Conservation (phyloP, 2,113 vertebrate genomes). For the Nibea coibor region DNA sequence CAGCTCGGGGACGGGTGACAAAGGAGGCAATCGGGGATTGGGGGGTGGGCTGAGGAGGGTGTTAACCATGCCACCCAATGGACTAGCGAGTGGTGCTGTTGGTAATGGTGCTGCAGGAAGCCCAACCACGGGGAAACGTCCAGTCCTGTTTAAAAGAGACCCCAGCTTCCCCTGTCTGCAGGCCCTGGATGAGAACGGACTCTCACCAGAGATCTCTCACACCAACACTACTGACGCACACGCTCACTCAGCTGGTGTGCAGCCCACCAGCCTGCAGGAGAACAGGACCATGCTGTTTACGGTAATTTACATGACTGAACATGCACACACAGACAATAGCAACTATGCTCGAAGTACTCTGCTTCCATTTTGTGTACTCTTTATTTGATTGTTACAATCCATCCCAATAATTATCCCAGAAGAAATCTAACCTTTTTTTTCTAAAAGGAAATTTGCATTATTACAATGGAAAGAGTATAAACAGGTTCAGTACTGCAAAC, state of each 20-base stretch:
- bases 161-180: slow-evolving; percentile 86
- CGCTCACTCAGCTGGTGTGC: slow-evolving; percentile 84
- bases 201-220: slow-evolving; percentile 87
- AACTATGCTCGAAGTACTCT: no score
- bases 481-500: no score
- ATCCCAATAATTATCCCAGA: neutral
- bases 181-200: slow-evolving; percentile 91
- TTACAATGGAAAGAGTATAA: no score
- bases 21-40: slow-evolving; percentile 45
- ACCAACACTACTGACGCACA: slow-evolving; percentile 69
- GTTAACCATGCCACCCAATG: slow-evolving; percentile 79
- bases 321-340: neutral
- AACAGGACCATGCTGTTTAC: slow-evolving; percentile 98
- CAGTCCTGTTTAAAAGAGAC: slow-evolving; percentile 87
- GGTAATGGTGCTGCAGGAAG: slow-evolving; percentile 73
- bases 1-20: slow-evolving; percentile 46
- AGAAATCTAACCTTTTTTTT: neutral
- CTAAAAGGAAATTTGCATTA: no score
- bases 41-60: slow-evolving; percentile 66
- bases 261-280: slow-evolving; percentile 93
- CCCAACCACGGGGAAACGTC: slow-evolving; percentile 76
- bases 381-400: neutral
- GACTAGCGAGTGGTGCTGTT: slow-evolving; percentile 16
- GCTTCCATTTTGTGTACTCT: neutral
- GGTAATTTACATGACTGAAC: slow-evolving; percentile 78